Conservation (phyloP, 2,888 invertebrate genomes). For the Rapana venosa region DNA sequence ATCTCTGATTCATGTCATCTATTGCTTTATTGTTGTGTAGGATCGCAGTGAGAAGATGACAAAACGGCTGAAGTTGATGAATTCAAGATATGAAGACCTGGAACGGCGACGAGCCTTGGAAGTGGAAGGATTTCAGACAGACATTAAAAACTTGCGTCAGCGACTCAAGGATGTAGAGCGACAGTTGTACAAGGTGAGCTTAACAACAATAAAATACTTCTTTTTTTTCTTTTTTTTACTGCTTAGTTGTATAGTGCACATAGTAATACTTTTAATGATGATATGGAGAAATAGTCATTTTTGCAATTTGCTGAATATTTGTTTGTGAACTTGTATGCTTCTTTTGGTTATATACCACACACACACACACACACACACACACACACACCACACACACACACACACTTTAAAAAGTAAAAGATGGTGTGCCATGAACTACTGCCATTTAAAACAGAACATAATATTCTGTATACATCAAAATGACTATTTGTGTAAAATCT, state of each 20-base stretch:
- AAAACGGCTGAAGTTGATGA: constrained; percentile 77
- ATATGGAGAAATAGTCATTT: no score
- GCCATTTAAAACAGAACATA: no score
- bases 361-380: no score
- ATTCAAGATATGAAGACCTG: constrained; percentile 77
- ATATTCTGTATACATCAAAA: no score
- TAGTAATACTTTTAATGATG: no score
- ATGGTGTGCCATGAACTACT: no score
- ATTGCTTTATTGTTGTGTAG: constrained; percentile 54
- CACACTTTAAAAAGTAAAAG: no score
- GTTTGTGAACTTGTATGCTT: no score
- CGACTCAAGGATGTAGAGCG: constrained; percentile 78
- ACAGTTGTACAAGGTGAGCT: constrained; percentile 76
- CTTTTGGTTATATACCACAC: no score
- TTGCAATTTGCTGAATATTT: no score
- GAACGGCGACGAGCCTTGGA: constrained; percentile 78
- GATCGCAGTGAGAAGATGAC: constrained; percentile 78
- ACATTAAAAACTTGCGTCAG: constrained; percentile 77
- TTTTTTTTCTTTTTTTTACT: not conserved
- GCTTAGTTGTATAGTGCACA: not conserved
- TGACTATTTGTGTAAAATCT: no score
- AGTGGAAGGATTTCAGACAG: constrained; percentile 79
- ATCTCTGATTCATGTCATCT: not conserved
- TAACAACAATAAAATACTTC: not conserved
- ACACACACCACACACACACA: no score